Evolutionary conservation across 2,888 invertebrate genomes (phyloP), one percentile per base, ranked within the genome.

Genomic region (Papilio demoleus): DNA sequence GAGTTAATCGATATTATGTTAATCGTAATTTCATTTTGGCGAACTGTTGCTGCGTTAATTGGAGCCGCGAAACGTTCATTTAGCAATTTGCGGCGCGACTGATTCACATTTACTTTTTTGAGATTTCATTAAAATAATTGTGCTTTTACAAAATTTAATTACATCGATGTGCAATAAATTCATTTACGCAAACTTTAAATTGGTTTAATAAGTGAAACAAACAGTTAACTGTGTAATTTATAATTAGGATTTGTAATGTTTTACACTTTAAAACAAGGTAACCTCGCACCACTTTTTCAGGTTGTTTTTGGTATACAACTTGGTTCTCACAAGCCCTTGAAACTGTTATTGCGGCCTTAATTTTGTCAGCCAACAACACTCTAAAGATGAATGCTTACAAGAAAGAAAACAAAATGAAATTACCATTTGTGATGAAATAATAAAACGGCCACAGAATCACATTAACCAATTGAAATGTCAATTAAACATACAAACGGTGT

Each of bases 1-100:
- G 74, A 83, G 76, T 79, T 69, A 65, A 68, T 68, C 68, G 71
- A 78, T 77, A 67, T 70, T 66, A 79, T 76, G 79, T 79, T 85
- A 78, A 80, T 82, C 74, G 75, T 81, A 79, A 81, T 82, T 81
- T 78, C 71, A 79, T 76, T 80, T 76, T 76, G 27, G 40, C 40
- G 27, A 38, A 56, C 56, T 27, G 53, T 56, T 45, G 71, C 70
- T 70, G 59, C 69, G 74, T 78, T 80, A 80, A 81, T 77, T 77
- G 74, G 75, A 71, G 71, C 70, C 71, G 67, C 69, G 61, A 73
- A 72, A 72, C 71, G 67, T 62, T 67, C 27, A 67, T 62, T 67
- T 62, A 42, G 34, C 53, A 53, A 53, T 67, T 50, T 61, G 47
- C 17, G 11, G 27, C 53, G 24, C 31, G 59, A 40, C 12, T 19